These are phyloP conservation scores for Leptobrachium ailaonicum DNA, from an alignment of 2,113 vertebrate species.

Conservation along the genomic window DNA sequence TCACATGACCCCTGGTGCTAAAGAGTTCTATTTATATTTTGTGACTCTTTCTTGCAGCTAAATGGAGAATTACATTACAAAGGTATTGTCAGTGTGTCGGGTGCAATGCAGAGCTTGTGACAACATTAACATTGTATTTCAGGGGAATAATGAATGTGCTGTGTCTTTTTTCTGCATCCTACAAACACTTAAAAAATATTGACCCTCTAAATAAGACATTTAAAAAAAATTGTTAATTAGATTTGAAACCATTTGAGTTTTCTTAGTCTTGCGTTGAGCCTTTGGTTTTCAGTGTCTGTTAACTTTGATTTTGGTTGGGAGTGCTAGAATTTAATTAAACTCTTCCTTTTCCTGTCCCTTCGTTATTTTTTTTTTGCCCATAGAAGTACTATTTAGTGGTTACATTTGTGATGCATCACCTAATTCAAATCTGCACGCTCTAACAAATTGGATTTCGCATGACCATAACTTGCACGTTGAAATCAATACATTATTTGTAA, in stretches of 20 bases:
- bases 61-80: too few relatives aligned
- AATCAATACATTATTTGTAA: constrained; percentile 44
- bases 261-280: not conserved
- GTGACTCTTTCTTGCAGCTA: too few relatives aligned
- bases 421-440: constrained; percentile 27
- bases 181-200: too few relatives aligned
- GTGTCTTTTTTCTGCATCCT: too few relatives aligned
- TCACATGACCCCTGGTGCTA: too few relatives aligned
- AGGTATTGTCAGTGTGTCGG: too few relatives aligned
- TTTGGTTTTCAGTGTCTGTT: not conserved
- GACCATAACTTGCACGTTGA: constrained; percentile 29
- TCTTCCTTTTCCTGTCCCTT: not conserved
- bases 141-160: too few relatives aligned
- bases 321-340: not conserved
- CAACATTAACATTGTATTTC: too few relatives aligned
- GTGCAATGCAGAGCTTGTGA: too few relatives aligned
- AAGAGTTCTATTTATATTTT: too few relatives aligned
- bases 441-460: constrained; percentile 44
- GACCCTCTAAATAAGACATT: too few relatives aligned
- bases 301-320: not conserved
- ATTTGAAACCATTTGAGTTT: not conserved
- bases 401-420: constrained; percentile 41
- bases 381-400: not conserved
- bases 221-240: too few relatives aligned
- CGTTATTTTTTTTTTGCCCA: not conserved